These are phyloP conservation scores for Symphodus melops DNA, from an alignment of 2,113 vertebrate species.

Conservation along the genomic window DNA sequence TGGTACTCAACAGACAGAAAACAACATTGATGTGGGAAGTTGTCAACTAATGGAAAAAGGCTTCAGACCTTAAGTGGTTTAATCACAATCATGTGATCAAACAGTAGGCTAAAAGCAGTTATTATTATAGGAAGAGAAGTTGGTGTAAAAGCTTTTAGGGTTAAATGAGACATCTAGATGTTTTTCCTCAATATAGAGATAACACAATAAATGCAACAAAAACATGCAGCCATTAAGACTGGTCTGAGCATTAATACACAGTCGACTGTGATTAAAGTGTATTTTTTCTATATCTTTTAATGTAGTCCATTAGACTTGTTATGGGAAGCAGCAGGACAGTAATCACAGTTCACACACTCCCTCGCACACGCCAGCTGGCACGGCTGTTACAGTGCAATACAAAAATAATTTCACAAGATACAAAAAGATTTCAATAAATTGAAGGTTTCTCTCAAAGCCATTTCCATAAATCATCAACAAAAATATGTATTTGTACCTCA, in stretches of 20 bases:
- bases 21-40: not conserved
- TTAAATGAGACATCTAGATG: not conserved
- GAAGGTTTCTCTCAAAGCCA: constrained; percentile 19
- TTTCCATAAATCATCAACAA: constrained; percentile 15
- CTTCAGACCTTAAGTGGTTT: not conserved
- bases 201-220: not conserved
- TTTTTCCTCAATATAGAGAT: not conserved
- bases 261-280: constrained; percentile 8
- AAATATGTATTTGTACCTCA: not conserved
- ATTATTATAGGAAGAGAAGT: not conserved
- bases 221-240: not conserved
- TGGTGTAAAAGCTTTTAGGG: not conserved
- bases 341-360: constrained; percentile 39
- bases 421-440: constrained; percentile 18
- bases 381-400: constrained; percentile 20
- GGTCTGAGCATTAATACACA: not conserved
- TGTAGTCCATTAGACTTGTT: constrained; percentile 49
- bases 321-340: constrained; percentile 41
- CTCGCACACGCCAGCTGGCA: constrained; percentile 48
- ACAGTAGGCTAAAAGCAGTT: not conserved
- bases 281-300: constrained; percentile 22
- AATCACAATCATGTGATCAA: not conserved
- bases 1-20: constrained; percentile 10
- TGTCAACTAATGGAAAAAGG: not conserved
- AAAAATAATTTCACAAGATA: constrained; percentile 9